Percentiles rank a stretch among this genome's conserved stretches.
These are phyloP conservation scores for Babylonia areolata DNA, from an alignment of 1,140 invertebrate genomes.

Conservation along the genomic window DNA sequence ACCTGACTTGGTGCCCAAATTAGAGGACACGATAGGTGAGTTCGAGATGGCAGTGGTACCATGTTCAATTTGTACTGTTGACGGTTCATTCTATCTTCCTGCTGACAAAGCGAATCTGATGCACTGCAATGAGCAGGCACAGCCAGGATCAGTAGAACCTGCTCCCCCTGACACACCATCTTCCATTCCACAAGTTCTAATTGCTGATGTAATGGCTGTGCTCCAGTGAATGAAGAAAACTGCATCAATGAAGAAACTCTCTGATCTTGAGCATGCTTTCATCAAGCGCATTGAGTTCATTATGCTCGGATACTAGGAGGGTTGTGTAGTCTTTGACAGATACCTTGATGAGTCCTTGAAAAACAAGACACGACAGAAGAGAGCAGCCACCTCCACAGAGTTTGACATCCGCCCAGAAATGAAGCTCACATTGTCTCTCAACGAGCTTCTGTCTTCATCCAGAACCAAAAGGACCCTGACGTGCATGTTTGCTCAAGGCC, in stretches of 20 bases:
- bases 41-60: too few relatives aligned
- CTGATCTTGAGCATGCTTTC: neutral
- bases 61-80: too few relatives aligned
- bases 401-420: neutral
- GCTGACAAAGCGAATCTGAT: too few relatives aligned
- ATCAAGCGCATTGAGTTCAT: neutral
- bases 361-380: neutral
- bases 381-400: neutral
- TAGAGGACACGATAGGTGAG: too few relatives aligned
- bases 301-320: neutral
- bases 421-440: neutral
- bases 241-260: neutral
- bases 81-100: too few relatives aligned
- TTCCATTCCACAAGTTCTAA: neutral
- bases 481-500: neutral
- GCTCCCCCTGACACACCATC: too few relatives aligned
- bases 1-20: too few relatives aligned
- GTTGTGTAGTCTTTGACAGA: neutral
- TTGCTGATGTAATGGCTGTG: neutral
- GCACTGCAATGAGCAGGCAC: too few relatives aligned
- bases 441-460: neutral
- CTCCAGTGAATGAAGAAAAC: neutral
- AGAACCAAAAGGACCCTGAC: neutral
- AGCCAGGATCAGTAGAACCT: too few relatives aligned
- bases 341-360: neutral